A percentile compares a stretch with the other conserved stretches of the same genome.
These are phyloP conservation scores for Chromobotia macracanthus DNA, from an alignment of 2,797 vertebrate species.

Conservation along the genomic window DNA sequence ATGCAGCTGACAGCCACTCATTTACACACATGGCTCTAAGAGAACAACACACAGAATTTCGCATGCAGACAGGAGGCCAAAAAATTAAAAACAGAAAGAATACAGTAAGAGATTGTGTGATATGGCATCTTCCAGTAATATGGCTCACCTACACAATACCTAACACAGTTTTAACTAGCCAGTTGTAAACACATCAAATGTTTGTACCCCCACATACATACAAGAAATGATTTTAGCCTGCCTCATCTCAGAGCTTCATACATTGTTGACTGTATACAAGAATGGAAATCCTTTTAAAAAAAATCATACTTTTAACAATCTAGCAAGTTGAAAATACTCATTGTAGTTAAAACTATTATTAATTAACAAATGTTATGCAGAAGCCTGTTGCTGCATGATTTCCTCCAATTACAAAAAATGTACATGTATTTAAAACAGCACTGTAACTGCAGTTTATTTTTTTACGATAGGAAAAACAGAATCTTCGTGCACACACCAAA, in stretches of 20 bases:
- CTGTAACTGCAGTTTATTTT: not conserved
- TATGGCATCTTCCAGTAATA: not conserved
- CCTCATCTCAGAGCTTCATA: not conserved
- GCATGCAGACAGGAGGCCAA: conserved; percentile 2
- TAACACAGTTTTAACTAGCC: too few species aligned
- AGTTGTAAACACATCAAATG: too few species aligned
- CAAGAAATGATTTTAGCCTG: not conserved
- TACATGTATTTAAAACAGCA: not conserved
- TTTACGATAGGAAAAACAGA: not conserved
- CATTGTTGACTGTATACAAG: not conserved
- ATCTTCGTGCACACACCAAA: not conserved
- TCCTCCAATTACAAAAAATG: too few species aligned
- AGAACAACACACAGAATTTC: conserved; percentile 9
- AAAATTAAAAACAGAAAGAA: conserved; percentile 4
- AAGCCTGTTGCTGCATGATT: too few species aligned
- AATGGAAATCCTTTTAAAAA: too few species aligned
- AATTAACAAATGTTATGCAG: too few species aligned
- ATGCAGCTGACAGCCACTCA: conserved; percentile 59
- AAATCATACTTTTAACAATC: too few species aligned
- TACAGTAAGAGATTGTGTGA: not conserved
- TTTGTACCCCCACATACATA: too few species aligned
- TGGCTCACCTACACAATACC: not conserved
- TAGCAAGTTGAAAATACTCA: too few species aligned
- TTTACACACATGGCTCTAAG: conserved; percentile 53
- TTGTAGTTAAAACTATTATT: too few species aligned